A percentile compares a stretch with the other conserved stretches of the same genome.
Conservation (phyloP, 2,888 invertebrate species). For the Andrena haemorrhoa region DNA sequence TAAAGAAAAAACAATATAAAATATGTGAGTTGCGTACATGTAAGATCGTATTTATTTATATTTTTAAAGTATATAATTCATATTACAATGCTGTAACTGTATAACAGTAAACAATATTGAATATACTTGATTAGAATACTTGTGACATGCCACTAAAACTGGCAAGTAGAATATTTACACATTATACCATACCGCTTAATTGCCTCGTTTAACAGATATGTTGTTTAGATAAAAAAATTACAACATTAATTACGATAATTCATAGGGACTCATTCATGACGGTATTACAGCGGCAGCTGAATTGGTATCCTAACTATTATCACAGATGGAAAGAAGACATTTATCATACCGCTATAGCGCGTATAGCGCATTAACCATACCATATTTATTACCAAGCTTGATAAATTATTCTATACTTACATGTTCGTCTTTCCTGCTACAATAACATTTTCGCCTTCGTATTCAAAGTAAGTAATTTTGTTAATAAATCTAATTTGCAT, state of each 20-base stretch:
- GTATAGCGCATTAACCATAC: constrained; percentile 21
- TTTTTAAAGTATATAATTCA: constrained; percentile 76
- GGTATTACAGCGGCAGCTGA: constrained; percentile 76
- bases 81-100: constrained; percentile 78
- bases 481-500: constrained; percentile 2
- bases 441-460: constrained; percentile 31
- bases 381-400: constrained; percentile 70
- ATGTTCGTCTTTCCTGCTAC: constrained; percentile 48
- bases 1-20: not conserved
- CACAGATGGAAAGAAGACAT: constrained; percentile 83
- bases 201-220: constrained; percentile 65
- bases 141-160: constrained; percentile 73
- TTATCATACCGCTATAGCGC: constrained; percentile 68
- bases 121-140: constrained; percentile 79
- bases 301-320: constrained; percentile 82
- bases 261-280: constrained; percentile 71
- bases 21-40: constrained; percentile 17
- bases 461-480: constrained; percentile 13
- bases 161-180: constrained; percentile 74
- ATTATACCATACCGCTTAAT: constrained; percentile 69
- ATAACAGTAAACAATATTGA: constrained; percentile 79
- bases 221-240: constrained; percentile 61
- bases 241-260: constrained; percentile 70
- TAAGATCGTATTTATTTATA: constrained; percentile 63
- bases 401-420: constrained; percentile 57